Evolutionary conservation across 2,113 vertebrate genomes (phyloP), one percentile per base, ranked within the genome.

Genomic region (Anoura caudifer): DNA sequence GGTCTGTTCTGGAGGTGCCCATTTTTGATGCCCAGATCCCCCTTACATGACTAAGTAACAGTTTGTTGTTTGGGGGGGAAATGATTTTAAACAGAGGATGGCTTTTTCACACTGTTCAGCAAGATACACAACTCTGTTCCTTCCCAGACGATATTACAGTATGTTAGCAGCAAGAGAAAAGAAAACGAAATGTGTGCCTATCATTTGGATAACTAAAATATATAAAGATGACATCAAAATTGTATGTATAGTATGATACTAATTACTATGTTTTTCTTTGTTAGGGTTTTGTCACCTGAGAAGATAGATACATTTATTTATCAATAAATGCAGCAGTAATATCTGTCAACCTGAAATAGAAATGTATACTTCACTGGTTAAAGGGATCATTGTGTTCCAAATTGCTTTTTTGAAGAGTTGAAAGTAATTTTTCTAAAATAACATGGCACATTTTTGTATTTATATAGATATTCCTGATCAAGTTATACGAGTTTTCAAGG

Each of bases 401-500:
- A 82, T 83, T 93, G 47, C 16, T 92, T 92, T 92, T 95, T 85
- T 79, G 47, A 80, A 84, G 9, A 75, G 6, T 95, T 95, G 26
- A 90, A 92, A 81, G 56, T 93, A 81, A 79, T 56, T 88, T 85
- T 87, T 9, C 69, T 8, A 38, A 95, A 47, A 45, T 97, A 97
- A 50, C 22, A 79, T 22, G 56, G 28, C 20, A 2, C 10, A 2
- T 88, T n/a, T 95, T 96, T 7, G 0, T 59, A 43, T 98, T 91
- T 96, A 92, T 36, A 87, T 84, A 99, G 99, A 99, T 97, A 99
- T 99, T 97, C 99, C 99, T 3, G 99, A 99, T 98, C 99, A 99
- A 98, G 99, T 99, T 91, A 99, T 99, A 54, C 98, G 99, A 90
- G 99, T 99, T 96, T 99, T 99, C 98, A 99, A 99, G 98, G 99